Conservation (phyloP, 2,797 vertebrate species). For the Allobates femoralis region DNA sequence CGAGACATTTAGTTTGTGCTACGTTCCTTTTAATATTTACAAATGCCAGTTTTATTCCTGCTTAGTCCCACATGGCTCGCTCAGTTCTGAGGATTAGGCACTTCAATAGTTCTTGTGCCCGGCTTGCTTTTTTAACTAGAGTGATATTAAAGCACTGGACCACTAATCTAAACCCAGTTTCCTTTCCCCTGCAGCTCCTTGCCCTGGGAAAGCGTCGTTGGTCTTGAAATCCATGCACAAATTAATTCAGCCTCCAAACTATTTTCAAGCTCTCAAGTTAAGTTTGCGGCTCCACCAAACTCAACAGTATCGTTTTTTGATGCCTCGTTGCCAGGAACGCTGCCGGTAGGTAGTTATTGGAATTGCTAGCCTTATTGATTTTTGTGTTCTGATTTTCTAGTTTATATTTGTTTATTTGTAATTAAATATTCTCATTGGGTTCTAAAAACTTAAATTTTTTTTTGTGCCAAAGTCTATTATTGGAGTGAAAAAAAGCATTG, state of each 20-base stretch:
- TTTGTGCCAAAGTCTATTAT: not conserved
- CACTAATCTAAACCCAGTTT: not conserved
- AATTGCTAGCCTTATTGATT: not conserved
- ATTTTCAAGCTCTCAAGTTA: conserved; percentile 89
- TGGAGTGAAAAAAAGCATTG: too few species aligned
- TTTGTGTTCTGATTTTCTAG: not conserved
- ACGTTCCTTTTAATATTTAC: conserved; percentile 24
- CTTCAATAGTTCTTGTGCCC: not conserved
- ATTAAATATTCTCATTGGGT: not conserved
- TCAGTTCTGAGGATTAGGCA: conserved; percentile 10
- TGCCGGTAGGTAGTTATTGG: conserved; percentile 84
- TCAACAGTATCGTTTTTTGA: conserved; percentile 96
- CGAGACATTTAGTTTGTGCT: not conserved
- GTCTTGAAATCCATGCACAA: conserved; percentile 95
- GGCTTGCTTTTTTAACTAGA: not conserved
- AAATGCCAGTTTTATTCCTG: conserved; percentile 5
- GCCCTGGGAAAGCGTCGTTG: conserved; percentile 87
- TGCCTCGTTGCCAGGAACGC: conserved; percentile 93
- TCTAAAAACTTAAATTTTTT: not conserved
- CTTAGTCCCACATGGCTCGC: not conserved
- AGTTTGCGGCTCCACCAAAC: conserved; percentile 91
- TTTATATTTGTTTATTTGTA: not conserved
- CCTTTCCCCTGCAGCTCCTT: conserved; percentile 73
- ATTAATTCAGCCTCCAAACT: conserved; percentile 92
- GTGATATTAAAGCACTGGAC: not conserved